phyloP scores from a whole-genome alignment of 2,113 vertebrate genomes.

The Anguilla rostrata region DNA sequence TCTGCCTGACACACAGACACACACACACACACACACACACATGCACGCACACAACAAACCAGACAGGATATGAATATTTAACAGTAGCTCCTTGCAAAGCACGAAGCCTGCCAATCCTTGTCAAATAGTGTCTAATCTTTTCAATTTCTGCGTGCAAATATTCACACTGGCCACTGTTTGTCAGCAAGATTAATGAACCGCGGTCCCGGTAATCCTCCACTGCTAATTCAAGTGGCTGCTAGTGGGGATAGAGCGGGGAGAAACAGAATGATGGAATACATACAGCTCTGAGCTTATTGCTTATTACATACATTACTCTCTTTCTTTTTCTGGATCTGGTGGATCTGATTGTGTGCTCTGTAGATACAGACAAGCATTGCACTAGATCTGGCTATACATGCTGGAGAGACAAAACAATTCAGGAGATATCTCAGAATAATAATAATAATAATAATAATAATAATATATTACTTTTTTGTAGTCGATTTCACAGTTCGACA shows the following conservation, averaged over 20 bases:
- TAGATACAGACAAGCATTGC: neutral
- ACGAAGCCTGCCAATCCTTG: constrained; percentile 94
- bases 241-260: constrained; percentile 72
- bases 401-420: neutral
- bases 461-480: neutral
- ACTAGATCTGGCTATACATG: neutral
- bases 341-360: neutral
- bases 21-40: constrained; percentile 23
- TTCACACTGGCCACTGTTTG: constrained; percentile 99
- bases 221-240: constrained; percentile 98
- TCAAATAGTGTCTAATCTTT: constrained; percentile 99
- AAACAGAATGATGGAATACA: constrained; percentile 76
- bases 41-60: constrained; percentile 65
- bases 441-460: neutral
- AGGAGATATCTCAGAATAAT: neutral
- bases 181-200: constrained; percentile 98
- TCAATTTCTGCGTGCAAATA: constrained; percentile 99
- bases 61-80: constrained; percentile 96
- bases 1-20: neutral
- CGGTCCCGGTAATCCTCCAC: constrained; percentile 96
- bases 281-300: constrained; percentile 79
- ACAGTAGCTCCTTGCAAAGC: constrained; percentile 93
- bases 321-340: constrained; percentile 9
- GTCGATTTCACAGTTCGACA: too few species aligned
- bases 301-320: constrained; percentile 13